Evolutionary conservation across 2,888 invertebrate species (phyloP).

Genomic region (Leuctra nigra): DNA sequence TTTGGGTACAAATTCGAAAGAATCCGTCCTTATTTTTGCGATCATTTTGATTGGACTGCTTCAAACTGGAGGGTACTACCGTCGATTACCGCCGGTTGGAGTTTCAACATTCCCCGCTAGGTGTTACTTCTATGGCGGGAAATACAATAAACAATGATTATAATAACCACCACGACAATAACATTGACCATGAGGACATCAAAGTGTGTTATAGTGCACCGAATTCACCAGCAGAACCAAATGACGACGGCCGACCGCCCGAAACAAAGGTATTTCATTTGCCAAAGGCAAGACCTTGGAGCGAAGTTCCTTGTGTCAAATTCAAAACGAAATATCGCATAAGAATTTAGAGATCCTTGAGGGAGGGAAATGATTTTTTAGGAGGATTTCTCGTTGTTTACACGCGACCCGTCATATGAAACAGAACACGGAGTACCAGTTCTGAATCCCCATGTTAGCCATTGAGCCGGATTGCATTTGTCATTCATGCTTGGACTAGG

Average conservation of each 20-base stretch:
- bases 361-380: too few species aligned
- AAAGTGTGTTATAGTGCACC: constrained; percentile 29
- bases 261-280: constrained; percentile 25
- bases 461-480: too few species aligned
- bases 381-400: too few species aligned
- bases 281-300: too few species aligned
- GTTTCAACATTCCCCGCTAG: constrained; percentile 29
- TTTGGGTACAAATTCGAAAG: neutral
- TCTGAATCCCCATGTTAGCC: too few species aligned
- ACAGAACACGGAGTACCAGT: too few species aligned
- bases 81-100: constrained; percentile 49
- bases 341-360: too few species aligned
- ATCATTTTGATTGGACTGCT: neutral
- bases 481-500: too few species aligned
- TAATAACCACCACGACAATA: constrained; percentile 14
- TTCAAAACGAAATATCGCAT: too few species aligned
- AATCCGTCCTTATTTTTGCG: constrained; percentile 1
- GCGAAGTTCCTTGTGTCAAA: too few species aligned
- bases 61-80: constrained; percentile 49
- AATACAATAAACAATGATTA: constrained; percentile 22
- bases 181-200: constrained; percentile 26
- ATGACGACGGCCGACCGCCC: constrained; percentile 18
- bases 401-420: too few species aligned
- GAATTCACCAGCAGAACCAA: constrained; percentile 24
- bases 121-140: constrained; percentile 21